Evolutionary conservation across 2,113 vertebrate genomes (phyloP).

Genomic region (rat (Rattus norvegicus)): DNA sequence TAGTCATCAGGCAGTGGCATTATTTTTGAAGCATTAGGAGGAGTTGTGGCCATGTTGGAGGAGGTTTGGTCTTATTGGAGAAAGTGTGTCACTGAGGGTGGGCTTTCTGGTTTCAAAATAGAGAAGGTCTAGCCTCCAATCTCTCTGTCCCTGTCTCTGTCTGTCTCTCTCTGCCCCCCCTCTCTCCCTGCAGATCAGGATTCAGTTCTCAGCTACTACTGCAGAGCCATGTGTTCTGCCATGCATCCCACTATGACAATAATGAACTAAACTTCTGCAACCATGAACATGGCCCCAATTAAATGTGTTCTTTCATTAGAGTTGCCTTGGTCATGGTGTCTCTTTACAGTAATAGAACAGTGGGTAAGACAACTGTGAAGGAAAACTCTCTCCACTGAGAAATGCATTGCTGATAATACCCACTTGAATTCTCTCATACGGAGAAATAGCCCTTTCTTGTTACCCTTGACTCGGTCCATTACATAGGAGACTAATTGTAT

Average conservation of each 20-base stretch:
- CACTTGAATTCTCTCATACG: neutral
- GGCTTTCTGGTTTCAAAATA: neutral
- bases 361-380: neutral
- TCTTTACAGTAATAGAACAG: neutral
- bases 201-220: neutral
- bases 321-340: neutral
- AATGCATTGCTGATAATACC: conserved; percentile 36
- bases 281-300: neutral
- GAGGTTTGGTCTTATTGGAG: neutral
- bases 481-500: conserved; percentile 29
- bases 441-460: neutral
- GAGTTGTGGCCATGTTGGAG: neutral
- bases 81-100: neutral
- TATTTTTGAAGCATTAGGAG: neutral
- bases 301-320: neutral
- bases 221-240: neutral
- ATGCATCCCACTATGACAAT: neutral
- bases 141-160: neutral
- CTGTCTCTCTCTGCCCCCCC: no score
- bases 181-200: neutral
- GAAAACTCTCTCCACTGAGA: neutral
- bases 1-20: neutral
- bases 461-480: neutral
- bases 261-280: neutral
- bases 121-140: neutral